Percentiles rank a stretch among this genome's conserved stretches.
Conservation (phyloP, 2,797 vertebrate genomes). For the Oreortyx pictus region DNA sequence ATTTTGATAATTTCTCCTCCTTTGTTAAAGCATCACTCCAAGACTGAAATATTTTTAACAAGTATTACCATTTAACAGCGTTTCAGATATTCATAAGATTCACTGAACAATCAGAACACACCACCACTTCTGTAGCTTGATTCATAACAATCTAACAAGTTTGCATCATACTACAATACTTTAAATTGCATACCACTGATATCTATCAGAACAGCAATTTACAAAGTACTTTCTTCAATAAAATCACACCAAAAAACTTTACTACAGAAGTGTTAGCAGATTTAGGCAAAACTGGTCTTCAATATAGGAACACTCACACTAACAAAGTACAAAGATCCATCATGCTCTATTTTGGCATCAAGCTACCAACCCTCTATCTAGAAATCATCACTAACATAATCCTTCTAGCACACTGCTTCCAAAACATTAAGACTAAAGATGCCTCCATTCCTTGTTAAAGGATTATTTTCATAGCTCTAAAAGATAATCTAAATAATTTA, state of each 20-base stretch:
- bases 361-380: neutral
- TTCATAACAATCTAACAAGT: neutral
- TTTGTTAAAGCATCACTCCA: neutral
- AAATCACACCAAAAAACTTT: neutral
- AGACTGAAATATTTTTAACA: neutral
- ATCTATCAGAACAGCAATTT: constrained; percentile 4
- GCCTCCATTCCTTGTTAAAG: neutral
- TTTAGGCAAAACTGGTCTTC: neutral
- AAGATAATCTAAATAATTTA: neutral
- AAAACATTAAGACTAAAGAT: constrained; percentile 21
- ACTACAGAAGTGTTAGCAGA: neutral
- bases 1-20: neutral
- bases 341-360: neutral
- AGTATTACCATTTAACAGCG: neutral
- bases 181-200: neutral
- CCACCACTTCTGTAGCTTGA: constrained; percentile 8
- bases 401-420: neutral
- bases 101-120: neutral
- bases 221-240: constrained; percentile 14
- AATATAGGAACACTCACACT: neutral
- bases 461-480: neutral
- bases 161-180: neutral
- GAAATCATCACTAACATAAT: constrained; percentile 3
- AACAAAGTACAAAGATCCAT: neutral
- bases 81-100: neutral